Conservation (phyloP, 1,140 invertebrate species). For the Plectrocnemia conspersa region DNA sequence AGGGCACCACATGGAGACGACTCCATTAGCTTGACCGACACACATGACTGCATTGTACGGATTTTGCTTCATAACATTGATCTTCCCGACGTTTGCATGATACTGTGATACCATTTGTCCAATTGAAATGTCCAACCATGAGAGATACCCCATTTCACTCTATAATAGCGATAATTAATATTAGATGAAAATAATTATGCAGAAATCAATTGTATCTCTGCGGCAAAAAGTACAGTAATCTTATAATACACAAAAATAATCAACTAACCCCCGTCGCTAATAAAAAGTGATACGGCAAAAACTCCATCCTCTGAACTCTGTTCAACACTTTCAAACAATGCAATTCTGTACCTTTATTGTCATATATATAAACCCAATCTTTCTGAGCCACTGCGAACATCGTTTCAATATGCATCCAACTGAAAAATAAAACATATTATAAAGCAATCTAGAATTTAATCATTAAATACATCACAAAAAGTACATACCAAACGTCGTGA, state of each 20-base stretch:
- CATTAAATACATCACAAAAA: background rate
- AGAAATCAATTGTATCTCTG: background rate
- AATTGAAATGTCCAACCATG: slow-evolving; percentile 92
- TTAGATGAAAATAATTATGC: background rate
- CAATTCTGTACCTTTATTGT: slow-evolving; percentile 93
- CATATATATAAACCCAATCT: slow-evolving; percentile 95
- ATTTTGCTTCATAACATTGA: slow-evolving; percentile 89
- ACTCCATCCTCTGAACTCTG: slow-evolving; percentile 78
- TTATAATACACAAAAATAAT: slow-evolving; percentile 18
- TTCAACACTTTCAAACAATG: slow-evolving; percentile 91
- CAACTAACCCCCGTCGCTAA: slow-evolving; percentile 73
- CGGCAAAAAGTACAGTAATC: background rate
- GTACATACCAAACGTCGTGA: slow-evolving; percentile 70
- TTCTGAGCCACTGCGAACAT: slow-evolving; percentile 98
- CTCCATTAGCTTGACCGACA: slow-evolving; percentile 85
- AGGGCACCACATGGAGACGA: slow-evolving; percentile 95
- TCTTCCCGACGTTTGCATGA: slow-evolving; percentile 67
- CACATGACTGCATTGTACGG: slow-evolving; percentile 91
- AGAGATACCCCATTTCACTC: slow-evolving; percentile 77
- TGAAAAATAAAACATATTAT: slow-evolving; percentile 40
- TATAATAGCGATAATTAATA: slow-evolving; percentile 46
- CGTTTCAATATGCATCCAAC: slow-evolving; percentile 92
- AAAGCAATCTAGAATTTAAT: background rate
- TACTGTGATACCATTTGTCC: slow-evolving; percentile 82
- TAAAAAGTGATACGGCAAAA: slow-evolving; percentile 96